Evolutionary conservation across 2,888 invertebrate genomes (phyloP).

Genomic region (Merodon equestris): DNA sequence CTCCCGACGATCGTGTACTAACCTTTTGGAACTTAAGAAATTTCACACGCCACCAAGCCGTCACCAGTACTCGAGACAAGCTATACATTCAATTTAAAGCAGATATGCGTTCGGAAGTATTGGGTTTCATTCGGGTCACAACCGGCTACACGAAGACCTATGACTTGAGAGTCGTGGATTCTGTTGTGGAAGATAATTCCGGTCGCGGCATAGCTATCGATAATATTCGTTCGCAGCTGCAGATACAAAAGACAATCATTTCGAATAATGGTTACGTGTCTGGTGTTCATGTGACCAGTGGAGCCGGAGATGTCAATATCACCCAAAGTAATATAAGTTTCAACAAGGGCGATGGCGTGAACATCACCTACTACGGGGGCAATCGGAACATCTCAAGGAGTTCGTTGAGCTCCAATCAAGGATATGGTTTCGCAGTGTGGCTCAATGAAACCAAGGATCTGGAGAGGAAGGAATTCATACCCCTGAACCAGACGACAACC

Average conservation of each 20-base stretch:
- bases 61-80: constrained; percentile 89
- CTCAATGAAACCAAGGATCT: constrained; percentile 88
- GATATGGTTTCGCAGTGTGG: constrained; percentile 94
- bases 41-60: constrained; percentile 91
- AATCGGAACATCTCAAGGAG: constrained; percentile 94
- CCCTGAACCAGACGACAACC: constrained; percentile 91
- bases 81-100: constrained; percentile 90
- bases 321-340: constrained; percentile 93
- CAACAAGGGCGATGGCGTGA: constrained; percentile 96
- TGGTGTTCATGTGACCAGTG: constrained; percentile 93
- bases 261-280: constrained; percentile 94
- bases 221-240: constrained; percentile 92
- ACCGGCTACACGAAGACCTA: constrained; percentile 88
- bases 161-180: constrained; percentile 92
- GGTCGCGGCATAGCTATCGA: constrained; percentile 97
- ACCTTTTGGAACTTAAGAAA: constrained; percentile 88
- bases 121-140: constrained; percentile 88
- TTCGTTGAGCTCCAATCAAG: constrained; percentile 90
- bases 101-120: constrained; percentile 85
- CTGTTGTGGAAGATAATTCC: constrained; percentile 91
- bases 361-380: constrained; percentile 97
- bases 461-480: constrained; percentile 84
- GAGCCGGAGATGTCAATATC: constrained; percentile 96
- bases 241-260: constrained; percentile 89
- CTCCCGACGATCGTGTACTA: constrained; percentile 85